phyloP scores from a whole-genome alignment of 2,113 vertebrate species.

The Caretta caretta region DNA sequence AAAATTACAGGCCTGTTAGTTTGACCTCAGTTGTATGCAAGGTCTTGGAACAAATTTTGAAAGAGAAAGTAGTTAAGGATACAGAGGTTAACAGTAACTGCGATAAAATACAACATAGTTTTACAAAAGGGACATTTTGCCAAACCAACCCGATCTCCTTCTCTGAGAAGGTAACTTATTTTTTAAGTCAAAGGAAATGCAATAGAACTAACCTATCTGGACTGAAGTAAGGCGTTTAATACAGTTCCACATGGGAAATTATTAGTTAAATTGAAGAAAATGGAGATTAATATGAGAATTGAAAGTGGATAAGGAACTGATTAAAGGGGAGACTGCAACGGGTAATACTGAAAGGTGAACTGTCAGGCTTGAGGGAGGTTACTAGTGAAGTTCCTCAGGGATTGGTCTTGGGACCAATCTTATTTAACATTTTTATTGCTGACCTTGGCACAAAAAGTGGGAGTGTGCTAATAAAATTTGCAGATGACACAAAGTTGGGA shows the following conservation, averaged over 20 bases:
- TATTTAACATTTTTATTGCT: too few relatives aligned
- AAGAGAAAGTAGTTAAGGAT: background rate
- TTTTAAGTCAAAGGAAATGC: background rate
- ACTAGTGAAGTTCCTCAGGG: too few relatives aligned
- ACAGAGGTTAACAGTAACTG: background rate
- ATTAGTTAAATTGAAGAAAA: background rate
- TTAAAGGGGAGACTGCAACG: background rate
- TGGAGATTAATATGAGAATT: background rate
- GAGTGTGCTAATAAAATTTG: too few relatives aligned
- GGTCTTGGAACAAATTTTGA: background rate
- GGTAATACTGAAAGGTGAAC: background rate
- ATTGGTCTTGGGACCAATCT: too few relatives aligned
- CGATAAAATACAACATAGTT: background rate
- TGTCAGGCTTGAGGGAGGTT: too few relatives aligned
- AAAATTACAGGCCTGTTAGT: background rate
- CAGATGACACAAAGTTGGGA: too few relatives aligned
- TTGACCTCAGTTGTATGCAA: background rate
- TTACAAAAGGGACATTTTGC: background rate
- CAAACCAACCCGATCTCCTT: background rate
- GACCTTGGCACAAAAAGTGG: too few relatives aligned
- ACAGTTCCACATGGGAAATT: background rate
- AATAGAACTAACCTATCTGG: background rate
- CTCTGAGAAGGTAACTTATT: background rate
- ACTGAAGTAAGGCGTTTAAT: background rate
- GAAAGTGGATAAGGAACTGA: background rate